Conservation (phyloP, 2,113 vertebrate species). For the Triplophysa tibetana region DNA sequence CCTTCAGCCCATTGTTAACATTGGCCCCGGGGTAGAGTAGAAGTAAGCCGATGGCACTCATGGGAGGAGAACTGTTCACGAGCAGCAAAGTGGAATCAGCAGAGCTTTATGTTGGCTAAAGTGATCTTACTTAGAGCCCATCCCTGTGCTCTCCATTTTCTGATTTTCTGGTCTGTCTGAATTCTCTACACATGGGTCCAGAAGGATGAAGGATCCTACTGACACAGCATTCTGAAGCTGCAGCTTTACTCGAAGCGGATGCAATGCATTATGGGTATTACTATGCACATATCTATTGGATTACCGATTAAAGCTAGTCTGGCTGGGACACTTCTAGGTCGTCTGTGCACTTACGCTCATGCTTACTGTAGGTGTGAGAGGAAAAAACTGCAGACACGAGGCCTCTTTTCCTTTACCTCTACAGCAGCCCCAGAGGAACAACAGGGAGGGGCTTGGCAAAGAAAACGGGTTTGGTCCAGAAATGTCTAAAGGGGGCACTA, state of each 20-base stretch:
- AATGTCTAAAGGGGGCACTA: conserved; percentile 31
- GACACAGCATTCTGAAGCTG: conserved; percentile 7
- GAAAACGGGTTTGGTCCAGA: conserved; percentile 39
- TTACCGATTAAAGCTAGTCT: background rate
- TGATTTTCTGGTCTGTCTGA: conserved; percentile 21
- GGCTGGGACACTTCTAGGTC: background rate
- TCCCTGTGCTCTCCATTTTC: conserved; percentile 1
- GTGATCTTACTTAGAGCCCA: conserved; percentile 43
- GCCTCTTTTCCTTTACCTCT: background rate
- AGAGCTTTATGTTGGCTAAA: conserved; percentile 43
- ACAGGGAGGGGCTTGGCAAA: conserved; percentile 6
- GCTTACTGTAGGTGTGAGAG: background rate
- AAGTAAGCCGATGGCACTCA: conserved; percentile 17
- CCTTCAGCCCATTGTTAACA: conserved; percentile 32
- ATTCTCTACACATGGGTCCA: conserved; percentile 35
- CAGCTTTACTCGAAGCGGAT: background rate
- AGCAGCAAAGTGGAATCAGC: conserved; percentile 46
- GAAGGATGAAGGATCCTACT: background rate
- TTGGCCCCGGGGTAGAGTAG: conserved; percentile 17
- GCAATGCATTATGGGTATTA: background rate
- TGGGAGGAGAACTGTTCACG: conserved; percentile 33
- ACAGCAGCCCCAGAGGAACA: background rate
- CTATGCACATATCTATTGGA: background rate
- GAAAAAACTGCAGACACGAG: background rate
- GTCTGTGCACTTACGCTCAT: no score